Evolutionary conservation across 2,797 vertebrate species (phyloP), one percentile per base, ranked within the genome.

Genomic region (Gephyroberyx darwinii): DNA sequence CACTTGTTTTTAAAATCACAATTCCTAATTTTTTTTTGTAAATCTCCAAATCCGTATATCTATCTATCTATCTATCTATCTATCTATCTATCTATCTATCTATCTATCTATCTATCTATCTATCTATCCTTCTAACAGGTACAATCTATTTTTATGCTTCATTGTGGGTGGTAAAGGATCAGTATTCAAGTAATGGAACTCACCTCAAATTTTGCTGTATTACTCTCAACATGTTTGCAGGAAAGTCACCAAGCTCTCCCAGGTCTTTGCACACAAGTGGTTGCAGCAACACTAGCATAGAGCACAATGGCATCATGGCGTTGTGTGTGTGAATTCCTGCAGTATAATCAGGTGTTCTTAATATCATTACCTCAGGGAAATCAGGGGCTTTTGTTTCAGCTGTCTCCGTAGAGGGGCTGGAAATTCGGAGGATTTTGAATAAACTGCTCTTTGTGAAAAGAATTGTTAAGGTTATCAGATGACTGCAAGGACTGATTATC

Each of bases 281-380:
- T 47, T 41, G 12, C 9, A 12, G 9, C 39, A 41, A 41, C 39
- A 13, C 8, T 41, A 10, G 56, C 22, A 41, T n/a, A 41, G 2
- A 8, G 30, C 45, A 65, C 22, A 53, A 52, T 65, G 30, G 26
- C 47, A 64, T 31, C 20, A 5, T 53, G 17, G 37, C n/a, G 52
- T 84, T 84, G 74, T 67, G 47, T 47, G 7, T 59, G 65, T 58
- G 41, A 82, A 13, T 80, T 83, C 35, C 41, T 54, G 76, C 66
- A 70, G 31, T 58, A 68, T 64, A 74, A 82, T 84, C 77, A 87
- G 72, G 73, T 76, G 65, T 59, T 5, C 48, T 67, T 75, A 72
- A 72, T 85, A 86, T 89, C 78, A 78, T 81, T 65, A 88, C 86
- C 86, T 73, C 50, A 0, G 86, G 84, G 89, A 90, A 91, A 90